Conservation (phyloP, 1,140 invertebrate genomes). For the Aphaenogaster floridana region DNA sequence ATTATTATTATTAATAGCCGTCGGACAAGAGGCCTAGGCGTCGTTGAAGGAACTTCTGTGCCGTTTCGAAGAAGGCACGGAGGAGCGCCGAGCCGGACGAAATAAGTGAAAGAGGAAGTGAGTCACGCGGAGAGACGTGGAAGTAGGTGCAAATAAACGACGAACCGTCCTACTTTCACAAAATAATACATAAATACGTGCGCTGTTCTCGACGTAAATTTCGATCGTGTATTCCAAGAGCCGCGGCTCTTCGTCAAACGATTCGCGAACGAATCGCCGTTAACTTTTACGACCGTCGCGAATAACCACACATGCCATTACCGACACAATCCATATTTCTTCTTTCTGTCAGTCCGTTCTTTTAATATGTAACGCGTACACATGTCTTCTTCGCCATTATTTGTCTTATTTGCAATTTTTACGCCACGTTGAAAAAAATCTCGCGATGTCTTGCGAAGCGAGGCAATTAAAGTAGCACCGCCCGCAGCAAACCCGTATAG, state of each 20-base stretch:
- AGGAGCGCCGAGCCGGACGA: not conserved
- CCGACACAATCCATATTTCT: not conserved
- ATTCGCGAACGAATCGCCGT: not conserved
- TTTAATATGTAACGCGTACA: not conserved
- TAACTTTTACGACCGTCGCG: not conserved
- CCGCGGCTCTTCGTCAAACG: not conserved
- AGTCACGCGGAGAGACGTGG: conserved; percentile 7
- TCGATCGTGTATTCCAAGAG: not conserved
- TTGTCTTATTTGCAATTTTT: not conserved
- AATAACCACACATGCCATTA: not conserved
- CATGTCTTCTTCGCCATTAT: not conserved
- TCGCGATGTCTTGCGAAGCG: not conserved
- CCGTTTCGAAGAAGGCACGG: not conserved
- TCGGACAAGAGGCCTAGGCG: not conserved
- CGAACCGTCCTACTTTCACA: conserved; percentile 36
- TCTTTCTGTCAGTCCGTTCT: not conserved
- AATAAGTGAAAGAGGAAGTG: conserved; percentile 13
- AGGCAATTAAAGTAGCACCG: not conserved
- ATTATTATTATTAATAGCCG: too few species aligned
- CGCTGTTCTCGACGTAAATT: not conserved
- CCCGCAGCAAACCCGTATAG: not conserved
- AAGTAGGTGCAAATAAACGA: conserved; percentile 5
- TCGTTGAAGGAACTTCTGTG: not conserved
- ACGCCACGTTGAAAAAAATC: not conserved
- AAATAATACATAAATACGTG: not conserved